Evolutionary conservation across 2,797 vertebrate genomes (phyloP).

Genomic region (Spea hammondii): DNA sequence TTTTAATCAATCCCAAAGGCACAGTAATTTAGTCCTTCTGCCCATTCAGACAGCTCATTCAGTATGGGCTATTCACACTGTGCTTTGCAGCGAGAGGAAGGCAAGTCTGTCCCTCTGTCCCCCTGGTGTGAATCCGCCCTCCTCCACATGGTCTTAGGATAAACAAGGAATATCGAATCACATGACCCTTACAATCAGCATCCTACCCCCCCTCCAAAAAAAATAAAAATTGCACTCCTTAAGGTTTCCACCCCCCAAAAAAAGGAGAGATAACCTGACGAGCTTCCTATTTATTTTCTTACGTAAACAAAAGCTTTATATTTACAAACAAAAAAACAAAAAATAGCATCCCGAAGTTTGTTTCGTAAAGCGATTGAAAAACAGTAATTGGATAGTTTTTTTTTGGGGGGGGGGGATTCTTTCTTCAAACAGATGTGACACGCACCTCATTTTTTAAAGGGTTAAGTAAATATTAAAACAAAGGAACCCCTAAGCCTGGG

Average conservation of each 20-base stretch:
- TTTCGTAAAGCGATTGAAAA: too few species aligned
- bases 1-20: constrained; percentile 81
- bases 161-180: constrained; percentile 68
- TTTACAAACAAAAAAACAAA: neutral
- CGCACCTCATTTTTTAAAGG: neutral
- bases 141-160: constrained; percentile 70
- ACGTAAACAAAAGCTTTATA: neutral
- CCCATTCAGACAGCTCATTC: constrained; percentile 78
- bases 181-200: constrained; percentile 63
- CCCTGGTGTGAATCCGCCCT: constrained; percentile 75
- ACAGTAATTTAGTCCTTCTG: constrained; percentile 76
- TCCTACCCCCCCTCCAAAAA: constrained; percentile 34
- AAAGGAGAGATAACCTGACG: neutral
- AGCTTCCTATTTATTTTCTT: neutral
- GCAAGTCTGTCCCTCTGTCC: constrained; percentile 69
- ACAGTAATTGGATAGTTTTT: too few species aligned
- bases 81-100: constrained; percentile 68
- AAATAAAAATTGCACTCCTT: constrained; percentile 25
- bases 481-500: neutral
- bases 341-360: too few species aligned
- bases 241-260: neutral
- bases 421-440: neutral
- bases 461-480: constrained; percentile 31
- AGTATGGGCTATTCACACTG: constrained; percentile 77
- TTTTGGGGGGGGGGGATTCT: neutral